These are phyloP conservation scores for Ectropis grisescens DNA, from an alignment of 1,140 invertebrate genomes.

Conservation along the genomic window DNA sequence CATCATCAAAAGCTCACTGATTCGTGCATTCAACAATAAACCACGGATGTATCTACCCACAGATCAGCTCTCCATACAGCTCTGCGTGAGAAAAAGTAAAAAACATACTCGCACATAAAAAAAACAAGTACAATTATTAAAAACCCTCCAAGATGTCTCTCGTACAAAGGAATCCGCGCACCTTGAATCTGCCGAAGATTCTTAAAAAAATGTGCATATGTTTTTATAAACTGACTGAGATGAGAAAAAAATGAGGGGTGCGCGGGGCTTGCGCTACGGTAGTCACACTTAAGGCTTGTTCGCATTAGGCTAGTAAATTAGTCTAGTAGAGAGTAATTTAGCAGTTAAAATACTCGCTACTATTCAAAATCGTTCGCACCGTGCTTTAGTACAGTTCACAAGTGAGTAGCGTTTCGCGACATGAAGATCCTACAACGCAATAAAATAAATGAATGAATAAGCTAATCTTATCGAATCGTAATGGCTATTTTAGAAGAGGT, in stretches of 20 bases:
- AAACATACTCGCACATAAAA: conserved; percentile 59
- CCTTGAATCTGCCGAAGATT: conserved; percentile 49
- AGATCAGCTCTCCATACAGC: conserved; percentile 49
- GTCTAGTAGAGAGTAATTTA: too few relatives aligned
- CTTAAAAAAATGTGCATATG: conserved; percentile 64
- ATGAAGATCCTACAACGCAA: too few relatives aligned
- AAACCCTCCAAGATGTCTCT: conserved; percentile 48
- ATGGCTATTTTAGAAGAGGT: too few relatives aligned
- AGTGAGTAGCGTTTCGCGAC: too few relatives aligned
- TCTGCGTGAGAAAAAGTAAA: conserved; percentile 65
- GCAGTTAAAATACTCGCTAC: too few relatives aligned
- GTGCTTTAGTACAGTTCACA: too few relatives aligned
- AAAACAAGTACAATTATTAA: conserved; percentile 56
- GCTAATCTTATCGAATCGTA: too few relatives aligned
- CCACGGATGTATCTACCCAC: conserved; percentile 64
- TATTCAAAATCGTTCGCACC: too few relatives aligned
- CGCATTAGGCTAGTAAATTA: too few relatives aligned
- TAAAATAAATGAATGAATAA: too few relatives aligned
- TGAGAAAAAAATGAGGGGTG: conserved; percentile 41
- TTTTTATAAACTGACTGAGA: conserved; percentile 55
- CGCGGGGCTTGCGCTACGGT: conserved; percentile 14
- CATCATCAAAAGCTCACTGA: conserved; percentile 17
- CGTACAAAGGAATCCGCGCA: conserved; percentile 37
- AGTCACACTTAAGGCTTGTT: conserved; percentile 24
- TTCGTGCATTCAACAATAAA: conserved; percentile 38